A percentile compares a stretch with the other conserved stretches of the same genome.
Evolutionary conservation across 2,888 invertebrate species (phyloP).

Genomic region (Nymphalis c-album): DNA sequence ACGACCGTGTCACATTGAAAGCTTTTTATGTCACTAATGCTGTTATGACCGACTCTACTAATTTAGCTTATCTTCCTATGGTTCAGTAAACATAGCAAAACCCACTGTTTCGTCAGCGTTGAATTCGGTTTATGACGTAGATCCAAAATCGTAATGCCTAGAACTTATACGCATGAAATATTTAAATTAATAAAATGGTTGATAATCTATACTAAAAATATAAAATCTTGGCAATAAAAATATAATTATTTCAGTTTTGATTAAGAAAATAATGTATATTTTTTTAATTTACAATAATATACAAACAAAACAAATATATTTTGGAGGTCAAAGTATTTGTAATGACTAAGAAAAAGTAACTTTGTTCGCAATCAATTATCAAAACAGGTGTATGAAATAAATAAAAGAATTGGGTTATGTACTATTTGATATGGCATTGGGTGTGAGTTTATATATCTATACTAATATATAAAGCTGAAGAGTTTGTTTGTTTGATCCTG

Average conservation of each 20-base stretch:
- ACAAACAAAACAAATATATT: no score
- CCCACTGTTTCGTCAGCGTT: no score
- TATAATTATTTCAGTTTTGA: no score
- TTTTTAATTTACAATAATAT: not conserved
- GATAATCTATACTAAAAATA: no score
- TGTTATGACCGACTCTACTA: slow-evolving; percentile 44
- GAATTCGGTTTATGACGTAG: no score
- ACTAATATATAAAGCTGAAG: no score
- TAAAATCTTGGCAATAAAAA: no score
- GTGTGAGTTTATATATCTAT: not conserved
- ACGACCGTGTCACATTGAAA: slow-evolving; percentile 46
- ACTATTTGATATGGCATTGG: not conserved
- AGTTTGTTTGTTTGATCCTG: no score
- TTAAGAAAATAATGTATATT: no score
- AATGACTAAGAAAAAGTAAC: slow-evolving; percentile 5
- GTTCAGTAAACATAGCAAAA: not conserved
- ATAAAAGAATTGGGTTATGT: slow-evolving; percentile 13
- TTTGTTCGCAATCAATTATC: slow-evolving; percentile 16
- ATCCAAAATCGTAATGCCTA: no score
- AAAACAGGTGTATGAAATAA: slow-evolving; percentile 23
- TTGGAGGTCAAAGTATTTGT: not conserved
- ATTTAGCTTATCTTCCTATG: not conserved
- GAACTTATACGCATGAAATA: no score
- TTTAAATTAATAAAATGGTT: no score
- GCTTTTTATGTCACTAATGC: slow-evolving; percentile 52